Evolutionary conservation across 2,797 vertebrate genomes (phyloP).

Genomic region (Tragelaphus eurycerus): DNA sequence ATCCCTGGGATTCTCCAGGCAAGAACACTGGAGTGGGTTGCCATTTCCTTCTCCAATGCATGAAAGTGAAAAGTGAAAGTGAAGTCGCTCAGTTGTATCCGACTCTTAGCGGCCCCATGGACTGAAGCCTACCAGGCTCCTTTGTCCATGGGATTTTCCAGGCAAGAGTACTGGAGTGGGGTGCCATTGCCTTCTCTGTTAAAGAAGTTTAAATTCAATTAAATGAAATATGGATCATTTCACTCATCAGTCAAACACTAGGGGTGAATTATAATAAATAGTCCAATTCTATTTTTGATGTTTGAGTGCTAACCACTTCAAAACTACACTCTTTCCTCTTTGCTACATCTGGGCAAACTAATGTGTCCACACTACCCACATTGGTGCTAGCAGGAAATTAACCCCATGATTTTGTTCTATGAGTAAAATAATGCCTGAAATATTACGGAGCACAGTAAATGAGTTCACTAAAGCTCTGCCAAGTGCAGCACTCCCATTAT

Average conservation of each 20-base stretch:
- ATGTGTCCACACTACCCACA: accelerated
- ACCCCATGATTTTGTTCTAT: neutral
- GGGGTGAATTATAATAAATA: neutral
- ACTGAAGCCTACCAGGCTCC: too few species aligned
- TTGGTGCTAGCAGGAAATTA: neutral
- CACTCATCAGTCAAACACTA: neutral
- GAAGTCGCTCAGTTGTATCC: too few species aligned
- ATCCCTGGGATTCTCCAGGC: too few species aligned
- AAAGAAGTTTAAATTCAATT: neutral
- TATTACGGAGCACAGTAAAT: neutral
- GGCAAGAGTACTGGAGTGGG: too few species aligned
- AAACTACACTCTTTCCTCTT: neutral
- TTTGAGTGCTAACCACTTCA: neutral
- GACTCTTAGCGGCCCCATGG: too few species aligned
- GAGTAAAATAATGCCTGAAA: neutral
- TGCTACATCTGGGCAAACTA: neutral
- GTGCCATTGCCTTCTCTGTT: too few species aligned
- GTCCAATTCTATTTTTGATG: neutral
- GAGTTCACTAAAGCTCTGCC: neutral
- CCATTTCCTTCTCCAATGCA: too few species aligned
- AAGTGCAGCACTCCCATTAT: neutral
- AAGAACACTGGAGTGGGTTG: too few species aligned
- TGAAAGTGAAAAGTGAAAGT: too few species aligned
- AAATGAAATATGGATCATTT: neutral
- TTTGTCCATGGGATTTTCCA: too few species aligned